These are phyloP conservation scores for Drosophila leonis DNA, from an alignment of 2,888 invertebrate species.

Conservation along the genomic window DNA sequence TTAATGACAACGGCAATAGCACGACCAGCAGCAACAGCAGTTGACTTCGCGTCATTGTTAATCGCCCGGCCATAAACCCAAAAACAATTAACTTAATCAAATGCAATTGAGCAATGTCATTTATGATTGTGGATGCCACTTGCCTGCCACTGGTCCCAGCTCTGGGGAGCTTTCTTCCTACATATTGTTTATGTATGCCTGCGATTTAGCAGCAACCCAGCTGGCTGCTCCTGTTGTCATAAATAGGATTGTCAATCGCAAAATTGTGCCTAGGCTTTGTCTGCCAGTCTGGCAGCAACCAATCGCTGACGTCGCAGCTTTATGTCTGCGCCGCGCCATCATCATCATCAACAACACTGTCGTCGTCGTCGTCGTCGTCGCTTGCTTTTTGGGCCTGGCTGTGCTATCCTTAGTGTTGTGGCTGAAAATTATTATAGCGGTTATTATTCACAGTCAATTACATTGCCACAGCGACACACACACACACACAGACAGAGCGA, in stretches of 20 bases:
- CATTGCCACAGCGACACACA: constrained; percentile 66
- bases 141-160: constrained; percentile 31
- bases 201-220: constrained; percentile 12
- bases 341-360: constrained; percentile 75
- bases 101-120: constrained; percentile 81
- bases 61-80: constrained; percentile 71
- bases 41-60: constrained; percentile 72
- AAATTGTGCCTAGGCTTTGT: constrained; percentile 63
- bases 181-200: constrained; percentile 44
- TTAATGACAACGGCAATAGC: constrained; percentile 53
- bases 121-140: constrained; percentile 69
- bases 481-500: constrained; percentile 7
- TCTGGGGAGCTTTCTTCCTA: constrained; percentile 42
- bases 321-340: constrained; percentile 41
- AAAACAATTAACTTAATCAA: constrained; percentile 80
- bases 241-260: constrained; percentile 80
- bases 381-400: constrained; percentile 39
- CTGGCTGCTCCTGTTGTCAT: constrained; percentile 54
- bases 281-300: constrained; percentile 16
- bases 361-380: constrained; percentile 49
- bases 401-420: constrained; percentile 55
- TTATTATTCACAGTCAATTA: constrained; percentile 82
- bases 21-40: background rate
- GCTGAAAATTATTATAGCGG: constrained; percentile 82
- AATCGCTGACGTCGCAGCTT: constrained; percentile 33